Conservation (phyloP, 2,888 invertebrate genomes). For the Blastobasis adustella region DNA sequence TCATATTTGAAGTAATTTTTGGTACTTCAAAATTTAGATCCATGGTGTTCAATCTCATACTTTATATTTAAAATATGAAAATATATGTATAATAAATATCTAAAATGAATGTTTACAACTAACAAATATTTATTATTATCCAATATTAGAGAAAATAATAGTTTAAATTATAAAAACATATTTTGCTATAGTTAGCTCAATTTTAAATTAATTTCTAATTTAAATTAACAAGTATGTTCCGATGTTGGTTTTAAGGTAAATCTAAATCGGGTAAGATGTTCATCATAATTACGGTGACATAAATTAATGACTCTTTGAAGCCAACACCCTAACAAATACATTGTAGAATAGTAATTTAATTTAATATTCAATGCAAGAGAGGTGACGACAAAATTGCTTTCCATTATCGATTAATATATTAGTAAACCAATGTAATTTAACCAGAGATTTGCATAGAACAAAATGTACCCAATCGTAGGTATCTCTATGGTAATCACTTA, state of each 20-base stretch:
- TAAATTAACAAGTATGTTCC: slow-evolving; percentile 11
- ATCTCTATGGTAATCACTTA: background rate
- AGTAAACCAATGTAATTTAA: too few relatives aligned
- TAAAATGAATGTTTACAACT: slow-evolving; percentile 34
- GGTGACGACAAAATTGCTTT: too few relatives aligned
- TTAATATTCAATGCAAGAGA: too few relatives aligned
- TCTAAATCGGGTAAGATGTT: slow-evolving; percentile 1
- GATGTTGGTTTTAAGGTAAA: slow-evolving; percentile 18
- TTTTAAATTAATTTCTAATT: slow-evolving; percentile 28
- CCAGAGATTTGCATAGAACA: too few relatives aligned
- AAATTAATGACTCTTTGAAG: slow-evolving; percentile 10
- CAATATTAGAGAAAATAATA: slow-evolving; percentile 18
- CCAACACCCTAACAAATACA: slow-evolving; percentile 17
- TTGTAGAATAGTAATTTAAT: too few relatives aligned
- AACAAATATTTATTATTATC: slow-evolving; percentile 41
- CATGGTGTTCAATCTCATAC: slow-evolving; percentile 60
- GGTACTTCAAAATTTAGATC: slow-evolving; percentile 33
- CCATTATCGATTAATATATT: too few relatives aligned
- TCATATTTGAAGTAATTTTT: slow-evolving; percentile 26
- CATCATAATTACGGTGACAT: background rate
- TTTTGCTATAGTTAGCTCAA: slow-evolving; percentile 46
- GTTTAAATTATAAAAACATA: slow-evolving; percentile 20
- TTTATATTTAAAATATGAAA: slow-evolving; percentile 23
- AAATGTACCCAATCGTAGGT: too few relatives aligned
- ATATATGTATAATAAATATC: slow-evolving; percentile 12